phyloP scores from a whole-genome alignment of 1,140 invertebrate species.

The Maniola jurtina region DNA sequence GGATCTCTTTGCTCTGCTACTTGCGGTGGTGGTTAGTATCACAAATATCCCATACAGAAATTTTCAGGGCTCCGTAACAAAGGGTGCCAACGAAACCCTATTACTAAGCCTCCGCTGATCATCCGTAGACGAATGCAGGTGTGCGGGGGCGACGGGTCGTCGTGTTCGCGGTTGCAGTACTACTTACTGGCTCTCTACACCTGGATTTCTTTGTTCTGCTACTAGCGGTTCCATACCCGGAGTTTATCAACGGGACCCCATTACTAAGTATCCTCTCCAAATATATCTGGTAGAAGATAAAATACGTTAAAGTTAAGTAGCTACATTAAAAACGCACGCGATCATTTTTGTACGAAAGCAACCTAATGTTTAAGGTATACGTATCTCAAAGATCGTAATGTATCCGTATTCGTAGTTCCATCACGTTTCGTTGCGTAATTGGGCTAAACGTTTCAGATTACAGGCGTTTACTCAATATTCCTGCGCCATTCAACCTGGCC shows the following conservation, averaged over 20 bases:
- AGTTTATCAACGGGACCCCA: too few species aligned
- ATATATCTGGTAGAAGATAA: too few species aligned
- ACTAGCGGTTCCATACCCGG: too few species aligned
- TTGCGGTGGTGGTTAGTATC: constrained; percentile 92
- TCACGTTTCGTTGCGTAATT: constrained; percentile 12
- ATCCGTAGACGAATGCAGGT: constrained; percentile 93
- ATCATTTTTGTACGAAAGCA: too few species aligned
- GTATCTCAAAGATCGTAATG: too few species aligned
- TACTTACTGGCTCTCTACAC: constrained; percentile 91
- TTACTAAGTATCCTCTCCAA: too few species aligned
- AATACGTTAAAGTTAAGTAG: too few species aligned
- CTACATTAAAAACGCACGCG: too few species aligned
- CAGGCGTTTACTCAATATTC: constrained; percentile 17
- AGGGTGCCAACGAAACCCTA: too few species aligned
- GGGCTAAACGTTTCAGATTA: constrained; percentile 21
- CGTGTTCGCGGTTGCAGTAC: constrained; percentile 88
- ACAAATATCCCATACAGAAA: constrained; percentile 35
- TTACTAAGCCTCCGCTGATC: too few species aligned
- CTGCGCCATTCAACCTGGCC: not conserved
- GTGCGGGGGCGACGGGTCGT: constrained; percentile 92
- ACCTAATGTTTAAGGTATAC: too few species aligned
- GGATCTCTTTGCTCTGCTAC: constrained; percentile 91
- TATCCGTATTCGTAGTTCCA: constrained; percentile 5
- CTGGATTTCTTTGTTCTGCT: constrained; percentile 90
- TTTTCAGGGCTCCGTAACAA: too few species aligned